Percentiles rank a stretch among this genome's conserved stretches.
Conservation (phyloP, 2,113 vertebrate species). For the Apodemus sylvaticus region DNA sequence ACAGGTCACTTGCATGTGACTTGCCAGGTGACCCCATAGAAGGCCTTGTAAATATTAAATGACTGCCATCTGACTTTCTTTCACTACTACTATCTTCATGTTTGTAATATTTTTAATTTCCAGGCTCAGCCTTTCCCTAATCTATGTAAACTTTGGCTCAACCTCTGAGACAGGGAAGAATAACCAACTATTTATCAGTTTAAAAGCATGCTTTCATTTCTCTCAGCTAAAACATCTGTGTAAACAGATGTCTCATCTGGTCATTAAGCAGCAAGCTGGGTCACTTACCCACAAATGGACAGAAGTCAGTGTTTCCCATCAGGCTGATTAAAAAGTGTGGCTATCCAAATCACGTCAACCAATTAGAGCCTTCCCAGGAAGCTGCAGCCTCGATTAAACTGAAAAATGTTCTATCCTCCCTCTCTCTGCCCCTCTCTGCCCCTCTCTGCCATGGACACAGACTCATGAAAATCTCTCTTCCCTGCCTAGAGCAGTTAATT, state of each 20-base stretch:
- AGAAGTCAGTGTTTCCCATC: neutral
- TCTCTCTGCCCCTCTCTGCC: no score
- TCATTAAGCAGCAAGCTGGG: neutral
- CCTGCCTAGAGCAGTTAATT: neutral
- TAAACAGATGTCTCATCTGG: slow-evolving; percentile 8
- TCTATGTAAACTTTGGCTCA: neutral
- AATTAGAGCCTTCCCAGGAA: slow-evolving; percentile 42
- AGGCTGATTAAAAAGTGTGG: slow-evolving; percentile 21
- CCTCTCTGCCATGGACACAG: neutral
- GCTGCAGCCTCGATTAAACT: neutral
- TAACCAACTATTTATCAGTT: slow-evolving; percentile 44
- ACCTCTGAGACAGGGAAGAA: slow-evolving; percentile 6
- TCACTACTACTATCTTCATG: slow-evolving; percentile 52
- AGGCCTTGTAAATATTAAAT: slow-evolving; percentile 70
- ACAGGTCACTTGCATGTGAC: slow-evolving; percentile 97
- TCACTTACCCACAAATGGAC: slow-evolving; percentile 21
- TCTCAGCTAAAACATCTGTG: slow-evolving; percentile 45
- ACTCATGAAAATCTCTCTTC: slow-evolving; percentile 11
- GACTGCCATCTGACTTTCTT: neutral
- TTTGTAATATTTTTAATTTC: slow-evolving; percentile 34
- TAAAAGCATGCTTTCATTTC: slow-evolving; percentile 34
- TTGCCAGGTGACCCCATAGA: slow-evolving; percentile 50
- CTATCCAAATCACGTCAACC: neutral
- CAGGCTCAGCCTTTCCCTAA: slow-evolving; percentile 19
- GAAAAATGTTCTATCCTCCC: neutral